Evolutionary conservation across 2,888 invertebrate genomes (phyloP), one percentile per base, ranked within the genome.

Genomic region (Ichneumoninae sp.): DNA sequence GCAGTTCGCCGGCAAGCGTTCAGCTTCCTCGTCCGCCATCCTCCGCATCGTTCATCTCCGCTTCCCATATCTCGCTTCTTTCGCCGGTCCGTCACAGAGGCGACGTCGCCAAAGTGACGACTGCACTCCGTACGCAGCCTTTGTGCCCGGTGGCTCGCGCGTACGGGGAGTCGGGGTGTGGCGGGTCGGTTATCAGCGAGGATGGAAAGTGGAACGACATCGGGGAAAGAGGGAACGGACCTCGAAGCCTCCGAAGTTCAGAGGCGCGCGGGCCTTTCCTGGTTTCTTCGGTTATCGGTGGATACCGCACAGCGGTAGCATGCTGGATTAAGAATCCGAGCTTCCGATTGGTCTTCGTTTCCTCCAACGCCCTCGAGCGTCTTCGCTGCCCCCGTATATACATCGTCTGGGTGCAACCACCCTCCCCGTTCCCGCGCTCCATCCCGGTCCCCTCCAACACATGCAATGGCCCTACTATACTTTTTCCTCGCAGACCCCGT

Each of bases 281-380:
- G 92, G 90, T n/a, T 90, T 89, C 90, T 89, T 91, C 69, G 74
- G 63, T 54, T 77, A 52, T 52, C 68, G 68, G 70, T 91, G 90
- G 87, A 90, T 91, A 91, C 90, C 54, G 89, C 78, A 82, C 75
- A 71, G 84, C 47, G 78, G 75, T 82, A 63, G 75, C 63, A 52
- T 73, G 79, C 79, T 87, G 90, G 89, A 92, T 92, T 92, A 93
- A 92, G 93, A 92, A 92, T 91, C 91, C 92, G 89, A 88, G 93
- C 92, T 93, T 92, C 92, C 93, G 93, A 93, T 93, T 93, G 93
- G 93, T 93, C 85, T 79, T 79, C 87, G 88, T 83, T 85, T 87
- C 87, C 85, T 86, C 88, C 87, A 87, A 88, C 89, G 89, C 87
- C 89, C 88, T 82, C 79, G 79, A 71, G 54, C 78, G 78, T 85